A percentile compares a stretch with the other conserved stretches of the same genome.
phyloP scores from a whole-genome alignment of 2,888 invertebrate genomes.

The Kuschelorhynchus macadamiae region DNA sequence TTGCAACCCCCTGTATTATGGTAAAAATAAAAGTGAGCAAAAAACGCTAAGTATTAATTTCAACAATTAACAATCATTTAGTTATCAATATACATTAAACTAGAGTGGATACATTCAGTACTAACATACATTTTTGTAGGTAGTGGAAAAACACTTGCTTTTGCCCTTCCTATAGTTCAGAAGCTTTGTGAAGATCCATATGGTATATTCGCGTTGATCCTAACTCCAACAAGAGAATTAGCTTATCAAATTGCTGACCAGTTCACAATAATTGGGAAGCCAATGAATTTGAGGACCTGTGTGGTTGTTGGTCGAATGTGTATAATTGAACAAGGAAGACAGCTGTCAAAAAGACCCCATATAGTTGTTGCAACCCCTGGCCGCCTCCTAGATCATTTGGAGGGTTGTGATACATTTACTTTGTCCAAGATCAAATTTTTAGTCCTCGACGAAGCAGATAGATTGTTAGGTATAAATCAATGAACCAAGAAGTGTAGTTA shows the following conservation, averaged over 20 bases:
- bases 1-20: no score
- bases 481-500: no score
- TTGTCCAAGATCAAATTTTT: slow-evolving; percentile 86
- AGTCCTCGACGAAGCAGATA: slow-evolving; percentile 97
- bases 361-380: slow-evolving; percentile 98
- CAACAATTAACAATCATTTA: no score
- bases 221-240: slow-evolving; percentile 95
- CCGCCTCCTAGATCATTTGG: slow-evolving; percentile 91
- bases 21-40: no score
- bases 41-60: no score
- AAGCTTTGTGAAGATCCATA: slow-evolving; percentile 94
- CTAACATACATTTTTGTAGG: slow-evolving; percentile 23
- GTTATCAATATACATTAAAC: no score
- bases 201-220: slow-evolving; percentile 93
- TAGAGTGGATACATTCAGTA: neutral
- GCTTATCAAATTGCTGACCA: slow-evolving; percentile 97
- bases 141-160: slow-evolving; percentile 98
- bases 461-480: slow-evolving; percentile 75
- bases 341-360: slow-evolving; percentile 88
- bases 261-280: slow-evolving; percentile 91
- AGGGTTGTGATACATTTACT: slow-evolving; percentile 87
- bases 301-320: slow-evolving; percentile 95
- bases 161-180: slow-evolving; percentile 94
- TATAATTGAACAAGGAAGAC: slow-evolving; percentile 89
- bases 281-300: slow-evolving; percentile 85